phyloP scores from a whole-genome alignment of 2,113 vertebrate species.

The Chaetura pelagica region DNA sequence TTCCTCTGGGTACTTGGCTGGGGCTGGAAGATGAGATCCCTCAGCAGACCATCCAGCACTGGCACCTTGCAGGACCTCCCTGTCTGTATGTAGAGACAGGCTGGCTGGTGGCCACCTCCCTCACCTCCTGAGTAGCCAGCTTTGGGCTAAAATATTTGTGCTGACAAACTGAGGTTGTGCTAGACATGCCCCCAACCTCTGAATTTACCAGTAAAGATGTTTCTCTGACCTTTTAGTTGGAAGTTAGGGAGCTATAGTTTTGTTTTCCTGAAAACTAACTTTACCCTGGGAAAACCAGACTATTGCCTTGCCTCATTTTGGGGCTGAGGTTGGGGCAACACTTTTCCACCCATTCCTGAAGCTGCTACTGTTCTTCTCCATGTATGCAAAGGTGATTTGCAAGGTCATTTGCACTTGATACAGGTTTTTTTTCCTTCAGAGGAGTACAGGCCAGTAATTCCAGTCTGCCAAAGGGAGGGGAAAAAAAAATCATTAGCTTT shows the following conservation, averaged over 20 bases:
- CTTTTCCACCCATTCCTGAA: accelerated
- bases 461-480: neutral
- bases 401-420: neutral
- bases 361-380: accelerated
- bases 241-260: neutral
- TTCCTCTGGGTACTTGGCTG: accelerated
- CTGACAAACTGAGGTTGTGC: neutral
- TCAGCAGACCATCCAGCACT: neutral
- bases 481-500: neutral
- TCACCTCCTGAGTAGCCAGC: neutral
- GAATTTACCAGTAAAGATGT: neutral
- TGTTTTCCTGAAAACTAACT: accelerated
- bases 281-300: neutral
- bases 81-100: accelerated
- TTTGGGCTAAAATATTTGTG: neutral
- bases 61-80: neutral
- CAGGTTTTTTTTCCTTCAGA: neutral
- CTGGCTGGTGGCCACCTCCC: neutral
- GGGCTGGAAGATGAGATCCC: neutral
- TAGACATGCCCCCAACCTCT: neutral
- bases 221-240: neutral
- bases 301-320: accelerated
- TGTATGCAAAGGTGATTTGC: accelerated
- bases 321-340: accelerated
- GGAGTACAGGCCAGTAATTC: neutral